Percentiles rank a stretch among this genome's conserved stretches.
These are phyloP conservation scores for Suillia variegata DNA, from an alignment of 2,888 invertebrate species.

Conservation along the genomic window DNA sequence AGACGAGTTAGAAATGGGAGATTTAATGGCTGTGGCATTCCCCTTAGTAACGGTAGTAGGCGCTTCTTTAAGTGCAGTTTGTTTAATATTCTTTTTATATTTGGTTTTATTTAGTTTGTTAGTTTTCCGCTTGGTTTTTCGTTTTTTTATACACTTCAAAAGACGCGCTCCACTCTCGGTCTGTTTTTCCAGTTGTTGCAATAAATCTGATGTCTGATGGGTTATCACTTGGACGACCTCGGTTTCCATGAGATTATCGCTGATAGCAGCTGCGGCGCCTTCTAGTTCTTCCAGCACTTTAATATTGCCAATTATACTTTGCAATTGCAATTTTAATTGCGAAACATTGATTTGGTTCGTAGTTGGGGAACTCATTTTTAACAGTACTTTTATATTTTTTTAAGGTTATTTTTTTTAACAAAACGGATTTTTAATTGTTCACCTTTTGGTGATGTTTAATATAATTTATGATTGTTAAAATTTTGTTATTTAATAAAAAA, in stretches of 20 bases:
- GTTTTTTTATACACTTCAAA: constrained; percentile 26
- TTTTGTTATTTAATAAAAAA: neutral
- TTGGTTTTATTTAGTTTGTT: neutral
- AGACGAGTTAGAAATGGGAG: neutral
- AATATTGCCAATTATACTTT: constrained; percentile 19
- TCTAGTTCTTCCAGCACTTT: constrained; percentile 23
- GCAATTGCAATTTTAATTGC: constrained; percentile 11
- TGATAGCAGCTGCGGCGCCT: constrained; percentile 4
- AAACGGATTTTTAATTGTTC: too few relatives aligned
- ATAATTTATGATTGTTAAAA: too few relatives aligned
- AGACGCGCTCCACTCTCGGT: constrained; percentile 14
- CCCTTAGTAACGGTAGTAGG: neutral
- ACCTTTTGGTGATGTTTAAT: too few relatives aligned
- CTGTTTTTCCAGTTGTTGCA: neutral
- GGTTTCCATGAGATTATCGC: too few relatives aligned
- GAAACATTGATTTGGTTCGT: too few relatives aligned
- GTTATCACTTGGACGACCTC: neutral
- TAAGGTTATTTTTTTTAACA: neutral
- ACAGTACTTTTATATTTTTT: neutral
- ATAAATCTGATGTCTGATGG: neutral
- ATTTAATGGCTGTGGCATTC: neutral
- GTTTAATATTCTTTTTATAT: neutral
- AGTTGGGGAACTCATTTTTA: constrained; percentile 4
- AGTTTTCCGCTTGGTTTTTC: neutral
- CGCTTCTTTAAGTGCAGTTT: neutral